Conservation (phyloP, 2,797 vertebrate genomes). For the Coracias cyanogaster region DNA sequence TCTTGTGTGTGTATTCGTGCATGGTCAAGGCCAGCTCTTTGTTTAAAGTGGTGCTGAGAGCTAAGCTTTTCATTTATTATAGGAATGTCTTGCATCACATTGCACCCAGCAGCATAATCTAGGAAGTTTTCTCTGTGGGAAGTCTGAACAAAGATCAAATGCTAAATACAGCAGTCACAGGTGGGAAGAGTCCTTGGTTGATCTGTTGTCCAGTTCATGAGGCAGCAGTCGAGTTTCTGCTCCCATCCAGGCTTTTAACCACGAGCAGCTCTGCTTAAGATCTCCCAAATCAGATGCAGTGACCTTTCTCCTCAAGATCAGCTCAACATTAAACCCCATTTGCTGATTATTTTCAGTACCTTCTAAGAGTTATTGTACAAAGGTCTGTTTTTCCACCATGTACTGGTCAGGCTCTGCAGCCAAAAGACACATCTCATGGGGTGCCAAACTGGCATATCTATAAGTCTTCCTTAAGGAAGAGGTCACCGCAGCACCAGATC, state of each 20-base stretch:
- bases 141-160: not conserved
- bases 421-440: not conserved
- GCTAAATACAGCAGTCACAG: not conserved
- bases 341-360: not conserved
- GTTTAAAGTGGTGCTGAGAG: not conserved
- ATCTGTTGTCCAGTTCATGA: not conserved
- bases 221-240: not conserved
- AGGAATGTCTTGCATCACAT: not conserved
- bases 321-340: fast-evolving
- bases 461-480: not conserved
- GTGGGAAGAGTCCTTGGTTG: not conserved
- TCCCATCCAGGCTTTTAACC: fast-evolving
- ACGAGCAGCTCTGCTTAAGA: not conserved
- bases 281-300: not conserved
- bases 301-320: not conserved
- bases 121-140: not conserved
- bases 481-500: fast-evolving
- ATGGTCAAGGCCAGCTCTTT: not conserved
- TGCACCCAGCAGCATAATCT: not conserved
- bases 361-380: not conserved
- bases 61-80: not conserved
- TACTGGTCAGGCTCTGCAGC: not conserved
- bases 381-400: fast-evolving
- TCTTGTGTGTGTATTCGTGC: not conserved
- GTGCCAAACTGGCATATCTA: not conserved